phyloP scores from a whole-genome alignment of 2,888 invertebrate genomes.

The Pseudococcus jackbeardsleyi region DNA sequence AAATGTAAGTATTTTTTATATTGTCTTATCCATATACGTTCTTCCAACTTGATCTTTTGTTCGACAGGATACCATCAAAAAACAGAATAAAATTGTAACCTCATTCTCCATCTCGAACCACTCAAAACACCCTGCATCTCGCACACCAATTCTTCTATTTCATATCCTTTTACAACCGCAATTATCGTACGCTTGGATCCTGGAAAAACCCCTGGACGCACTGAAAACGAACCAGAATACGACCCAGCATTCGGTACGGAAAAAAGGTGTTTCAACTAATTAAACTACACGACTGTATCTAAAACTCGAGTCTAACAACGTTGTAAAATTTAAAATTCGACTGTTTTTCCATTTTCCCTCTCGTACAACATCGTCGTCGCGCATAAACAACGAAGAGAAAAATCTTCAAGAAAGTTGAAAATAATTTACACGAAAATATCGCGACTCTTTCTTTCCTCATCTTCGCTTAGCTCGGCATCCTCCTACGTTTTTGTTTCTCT shows the following conservation, averaged over 20 bases:
- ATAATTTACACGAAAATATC: neutral
- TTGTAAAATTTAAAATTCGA: neutral
- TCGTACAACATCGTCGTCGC: neutral
- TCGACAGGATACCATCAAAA: too few relatives aligned
- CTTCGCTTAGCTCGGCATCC: neutral
- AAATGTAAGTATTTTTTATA: too few relatives aligned
- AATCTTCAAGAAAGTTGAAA: neutral
- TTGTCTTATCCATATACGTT: too few relatives aligned
- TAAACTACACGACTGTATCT: neutral
- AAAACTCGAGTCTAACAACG: neutral
- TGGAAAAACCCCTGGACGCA: neutral
- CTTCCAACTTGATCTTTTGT: too few relatives aligned
- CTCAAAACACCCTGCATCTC: neutral
- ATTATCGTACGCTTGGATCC: neutral
- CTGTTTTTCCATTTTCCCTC: neutral
- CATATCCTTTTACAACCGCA: neutral
- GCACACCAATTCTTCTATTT: neutral
- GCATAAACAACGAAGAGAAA: neutral
- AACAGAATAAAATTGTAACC: too few relatives aligned
- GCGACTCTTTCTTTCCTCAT: neutral
- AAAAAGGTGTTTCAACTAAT: conserved; percentile 26
- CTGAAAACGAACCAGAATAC: neutral
- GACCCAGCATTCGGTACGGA: neutral
- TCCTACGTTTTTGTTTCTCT: neutral
- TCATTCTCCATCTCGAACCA: neutral